Evolutionary conservation across 2,113 vertebrate genomes (phyloP).

Genomic region (Carassius carassius): DNA sequence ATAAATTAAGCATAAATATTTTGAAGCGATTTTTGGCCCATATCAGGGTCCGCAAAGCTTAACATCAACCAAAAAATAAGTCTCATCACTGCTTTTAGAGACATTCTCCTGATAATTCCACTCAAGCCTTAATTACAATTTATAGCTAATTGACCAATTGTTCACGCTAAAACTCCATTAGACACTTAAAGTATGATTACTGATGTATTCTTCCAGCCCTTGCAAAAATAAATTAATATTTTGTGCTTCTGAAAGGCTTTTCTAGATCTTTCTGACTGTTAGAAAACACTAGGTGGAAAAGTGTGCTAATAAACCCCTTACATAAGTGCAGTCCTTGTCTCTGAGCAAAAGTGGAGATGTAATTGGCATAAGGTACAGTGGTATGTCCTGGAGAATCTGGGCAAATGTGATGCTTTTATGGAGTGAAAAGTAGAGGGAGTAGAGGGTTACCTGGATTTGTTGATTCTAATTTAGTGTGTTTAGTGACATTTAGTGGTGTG

Average conservation of each 20-base stretch:
- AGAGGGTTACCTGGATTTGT: not conserved
- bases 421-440: not conserved
- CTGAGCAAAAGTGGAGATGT: not conserved
- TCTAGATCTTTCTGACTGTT: constrained; percentile 9
- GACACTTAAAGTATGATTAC: constrained; percentile 19
- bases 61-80: no score
- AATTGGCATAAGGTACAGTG: not conserved
- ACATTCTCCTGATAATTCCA: not conserved
- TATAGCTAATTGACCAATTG: not conserved
- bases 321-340: not conserved
- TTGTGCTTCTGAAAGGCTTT: constrained; percentile 16
- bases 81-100: not conserved
- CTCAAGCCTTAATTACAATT: not conserved
- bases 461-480: not conserved
- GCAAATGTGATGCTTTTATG: not conserved
- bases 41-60: no score
- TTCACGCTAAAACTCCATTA: constrained; percentile 5
- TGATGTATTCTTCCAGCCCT: not conserved
- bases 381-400: not conserved
- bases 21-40: no score
- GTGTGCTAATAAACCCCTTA: not conserved
- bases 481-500: not conserved
- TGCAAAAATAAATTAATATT: not conserved
- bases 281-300: not conserved
- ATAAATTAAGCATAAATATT: no score